Evolutionary conservation across 2,888 invertebrate species (phyloP), one percentile per base, ranked within the genome.

Genomic region (Bibio marci): DNA sequence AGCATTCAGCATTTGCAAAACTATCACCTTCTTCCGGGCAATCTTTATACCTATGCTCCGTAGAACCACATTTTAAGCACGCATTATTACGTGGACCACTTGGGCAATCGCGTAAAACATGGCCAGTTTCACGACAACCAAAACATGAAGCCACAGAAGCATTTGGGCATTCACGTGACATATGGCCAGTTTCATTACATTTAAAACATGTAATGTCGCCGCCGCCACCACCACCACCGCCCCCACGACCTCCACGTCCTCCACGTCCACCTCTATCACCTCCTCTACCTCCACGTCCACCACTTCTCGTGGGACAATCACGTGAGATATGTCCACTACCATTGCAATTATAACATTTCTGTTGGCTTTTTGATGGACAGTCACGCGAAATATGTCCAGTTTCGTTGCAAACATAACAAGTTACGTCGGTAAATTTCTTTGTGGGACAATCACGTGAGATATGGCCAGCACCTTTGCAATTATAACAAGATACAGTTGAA

Each of bases 371-470:
- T 30, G 25, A 5, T 35, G 40, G 40, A 27, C 40, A 40, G 13
- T 40, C 40, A 30, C 40, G 35, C 3, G 31, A 26, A 19, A 40
- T 34, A 14, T 40, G 40, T n/a, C 35, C 40, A 12, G 26, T 26
- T 36, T 34, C 34, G 13, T 36, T 32, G 17, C 40, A 40, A 26
- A 31, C 30, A 13, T 25, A 36, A 18, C 40, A 40, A 14, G 15
- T 27, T 11, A 5, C 3, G 13, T 17, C 15, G 15, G 17, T 15
- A 14, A n/a, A n/a, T 17, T 39, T 39, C 15, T 35, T 39, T 13
- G 35, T 19, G 14, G 40, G 40, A 18, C 40, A 40, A 15, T 40
- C 40, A 31, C 40, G 40, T 10, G 31, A 26, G 17, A 40, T 31
- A 12, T 17, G n/a, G 4, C 31, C 30, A 13, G 13, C 17, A 7